Conservation (phyloP, 2,797 vertebrate species). For the Botia kubotai region DNA sequence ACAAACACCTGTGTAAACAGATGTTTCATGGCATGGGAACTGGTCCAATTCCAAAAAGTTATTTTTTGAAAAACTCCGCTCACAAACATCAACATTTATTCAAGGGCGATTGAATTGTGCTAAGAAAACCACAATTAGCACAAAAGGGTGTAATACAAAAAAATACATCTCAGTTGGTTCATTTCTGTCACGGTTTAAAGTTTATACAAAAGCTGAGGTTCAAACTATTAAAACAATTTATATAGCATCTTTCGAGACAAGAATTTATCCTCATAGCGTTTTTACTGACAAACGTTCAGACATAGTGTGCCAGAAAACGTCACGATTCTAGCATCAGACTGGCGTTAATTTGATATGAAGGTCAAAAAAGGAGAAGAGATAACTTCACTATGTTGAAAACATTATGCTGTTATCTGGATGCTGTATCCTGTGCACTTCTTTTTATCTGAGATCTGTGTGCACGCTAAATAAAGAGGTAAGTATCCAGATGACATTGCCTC, state of each 20-base stretch:
- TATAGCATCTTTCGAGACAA: neutral
- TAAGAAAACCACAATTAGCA: constrained; percentile 23
- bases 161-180: neutral
- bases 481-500: constrained; percentile 58
- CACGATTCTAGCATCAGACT: neutral
- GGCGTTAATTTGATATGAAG: constrained; percentile 59
- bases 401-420: constrained; percentile 56
- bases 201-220: constrained; percentile 1
- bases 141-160: constrained; percentile 18
- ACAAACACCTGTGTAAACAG: constrained; percentile 51
- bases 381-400: constrained; percentile 59
- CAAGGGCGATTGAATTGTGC: constrained; percentile 40
- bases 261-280: neutral
- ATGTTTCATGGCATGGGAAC: constrained; percentile 47
- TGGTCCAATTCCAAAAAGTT: constrained; percentile 47
- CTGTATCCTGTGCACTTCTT: constrained; percentile 49
- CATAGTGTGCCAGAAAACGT: constrained; percentile 3
- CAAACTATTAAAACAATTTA: neutral
- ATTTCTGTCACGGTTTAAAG: neutral
- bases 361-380: constrained; percentile 54
- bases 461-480: constrained; percentile 61
- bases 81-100: constrained; percentile 37
- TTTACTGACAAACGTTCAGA: neutral
- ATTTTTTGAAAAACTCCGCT: constrained; percentile 15
- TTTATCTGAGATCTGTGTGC: constrained; percentile 60